Evolutionary conservation across 2,113 vertebrate species (phyloP).

Genomic region (Trinectes maculatus): DNA sequence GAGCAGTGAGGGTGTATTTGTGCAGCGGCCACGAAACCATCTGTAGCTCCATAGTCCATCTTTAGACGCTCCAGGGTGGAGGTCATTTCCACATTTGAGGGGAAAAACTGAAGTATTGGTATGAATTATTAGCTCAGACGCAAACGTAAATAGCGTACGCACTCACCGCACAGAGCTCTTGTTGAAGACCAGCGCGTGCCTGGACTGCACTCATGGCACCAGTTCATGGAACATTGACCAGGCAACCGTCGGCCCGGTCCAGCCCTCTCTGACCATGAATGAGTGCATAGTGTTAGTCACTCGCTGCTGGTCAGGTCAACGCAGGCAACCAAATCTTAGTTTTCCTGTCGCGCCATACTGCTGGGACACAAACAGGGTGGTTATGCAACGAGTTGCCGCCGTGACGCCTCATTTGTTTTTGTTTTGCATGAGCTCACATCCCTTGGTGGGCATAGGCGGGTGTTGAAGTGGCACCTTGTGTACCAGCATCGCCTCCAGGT

Average conservation of each 20-base stretch:
- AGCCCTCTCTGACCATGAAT: slow-evolving; percentile 75
- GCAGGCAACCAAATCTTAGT: slow-evolving; percentile 40
- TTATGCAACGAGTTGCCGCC: slow-evolving; percentile 55
- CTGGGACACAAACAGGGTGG: slow-evolving; percentile 23
- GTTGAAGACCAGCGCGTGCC: slow-evolving; percentile 57
- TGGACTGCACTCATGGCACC: slow-evolving; percentile 67
- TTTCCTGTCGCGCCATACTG: slow-evolving; percentile 52
- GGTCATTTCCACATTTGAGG: slow-evolving; percentile 57
- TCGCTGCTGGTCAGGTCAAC: slow-evolving; percentile 36
- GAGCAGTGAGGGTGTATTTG: slow-evolving; percentile 46
- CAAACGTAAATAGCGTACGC: slow-evolving; percentile 40
- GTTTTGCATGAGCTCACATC: slow-evolving; percentile 51
- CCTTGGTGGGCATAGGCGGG: slow-evolving; percentile 11
- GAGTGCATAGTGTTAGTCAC: slow-evolving; percentile 79
- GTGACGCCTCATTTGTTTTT: slow-evolving; percentile 29
- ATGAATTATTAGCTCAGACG: slow-evolving; percentile 35
- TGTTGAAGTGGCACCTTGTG: slow-evolving; percentile 54
- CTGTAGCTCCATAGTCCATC: slow-evolving; percentile 50
- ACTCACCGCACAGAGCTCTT: slow-evolving; percentile 42
- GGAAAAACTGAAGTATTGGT: slow-evolving; percentile 75
- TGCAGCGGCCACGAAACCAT: slow-evolving; percentile 33
- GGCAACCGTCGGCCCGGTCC: slow-evolving; percentile 55
- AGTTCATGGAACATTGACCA: slow-evolving; percentile 80
- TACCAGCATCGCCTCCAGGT: slow-evolving; percentile 19
- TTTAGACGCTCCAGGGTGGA: slow-evolving; percentile 63